Base-by-base conservation (phyloP, 2,113 vertebrate genomes). In the Gallinago media region DNA sequence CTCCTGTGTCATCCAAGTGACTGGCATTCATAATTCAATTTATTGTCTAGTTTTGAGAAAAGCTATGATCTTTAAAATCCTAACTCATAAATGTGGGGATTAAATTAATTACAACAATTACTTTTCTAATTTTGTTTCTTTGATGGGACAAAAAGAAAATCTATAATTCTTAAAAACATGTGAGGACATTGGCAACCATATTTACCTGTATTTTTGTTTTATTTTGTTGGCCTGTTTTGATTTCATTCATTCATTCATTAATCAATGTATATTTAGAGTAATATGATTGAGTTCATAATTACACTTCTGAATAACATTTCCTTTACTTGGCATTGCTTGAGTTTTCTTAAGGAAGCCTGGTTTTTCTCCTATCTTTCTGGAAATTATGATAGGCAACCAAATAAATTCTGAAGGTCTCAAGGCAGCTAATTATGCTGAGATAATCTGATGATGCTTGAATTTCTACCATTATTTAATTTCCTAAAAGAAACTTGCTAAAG, bases 401-500 rank as follows among this genome's bases (percentile, higher is more conserved):
- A 91, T 93, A 81, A 87, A 91, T 97, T 74, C 68, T 84, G 47
- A 58, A 76, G n/a, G 55, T 91, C 76, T 70, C 0, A 0, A 81
- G 32, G 50, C 38, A 84, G 55, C 38, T 86, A 77, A 84, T 91
- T 93, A 46, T 26, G 22, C 56, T 87, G 59, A 63, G 50, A 55
- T 78, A 78, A 19, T 87, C 49, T 42, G 59, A 85, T 74, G 73
- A 66, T 1, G 17, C 26, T 94, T 36, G 50, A 55, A 93, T 84
- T 89, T 89, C 73, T 87, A 71, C 32, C 9, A 32, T 91, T 94
- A 89, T 91, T 91, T 81, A 54, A 87, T 93, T 92, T 95, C 55
- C 63, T 42, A 54, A 77, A 81, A 84, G 8, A 88, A 86, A 63
- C 5, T 77, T 54, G 19, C 25, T 85, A 49, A 70, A 61, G 49